A percentile compares a stretch with the other conserved stretches of the same genome.
These are phyloP conservation scores for Notodonta dromedarius DNA, from an alignment of 2,888 invertebrate species.

Conservation along the genomic window DNA sequence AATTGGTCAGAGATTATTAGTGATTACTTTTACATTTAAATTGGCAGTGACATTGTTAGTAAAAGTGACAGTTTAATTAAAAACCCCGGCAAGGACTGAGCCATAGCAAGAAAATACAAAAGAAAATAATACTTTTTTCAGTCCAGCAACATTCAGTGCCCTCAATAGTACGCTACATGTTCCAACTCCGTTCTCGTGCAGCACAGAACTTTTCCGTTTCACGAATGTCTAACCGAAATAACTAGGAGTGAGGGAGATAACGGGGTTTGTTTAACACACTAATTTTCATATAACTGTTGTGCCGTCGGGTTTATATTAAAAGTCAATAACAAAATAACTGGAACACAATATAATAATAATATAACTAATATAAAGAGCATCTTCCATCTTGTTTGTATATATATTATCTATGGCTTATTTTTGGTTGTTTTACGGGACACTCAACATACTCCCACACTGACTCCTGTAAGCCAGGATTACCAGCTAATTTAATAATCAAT, in stretches of 20 bases:
- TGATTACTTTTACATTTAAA: too few relatives aligned
- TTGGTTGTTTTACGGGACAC: not conserved
- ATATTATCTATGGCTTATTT: not conserved
- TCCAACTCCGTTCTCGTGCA: not conserved
- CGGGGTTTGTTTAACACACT: constrained; percentile 19
- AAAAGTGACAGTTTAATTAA: too few relatives aligned
- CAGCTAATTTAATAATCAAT: too few relatives aligned
- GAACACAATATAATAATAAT: constrained; percentile 42
- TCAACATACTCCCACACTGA: too few relatives aligned
- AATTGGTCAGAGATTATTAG: too few relatives aligned
- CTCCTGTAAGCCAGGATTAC: too few relatives aligned
- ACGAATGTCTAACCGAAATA: constrained; percentile 10
- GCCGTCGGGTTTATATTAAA: not conserved
- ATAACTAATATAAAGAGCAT: constrained; percentile 33
- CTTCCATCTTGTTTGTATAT: constrained; percentile 17
- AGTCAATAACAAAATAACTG: constrained; percentile 37
- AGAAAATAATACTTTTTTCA: not conserved
- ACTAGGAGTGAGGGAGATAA: constrained; percentile 5
- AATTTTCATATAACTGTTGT: constrained; percentile 14
- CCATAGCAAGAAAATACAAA: too few relatives aligned
- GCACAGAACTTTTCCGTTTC: not conserved
- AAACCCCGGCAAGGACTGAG: too few relatives aligned
- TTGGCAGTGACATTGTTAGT: too few relatives aligned
- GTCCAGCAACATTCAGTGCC: not conserved
- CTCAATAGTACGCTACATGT: constrained; percentile 1